phyloP scores from a whole-genome alignment of 2,888 invertebrate species.

The Artemia sinica region DNA sequence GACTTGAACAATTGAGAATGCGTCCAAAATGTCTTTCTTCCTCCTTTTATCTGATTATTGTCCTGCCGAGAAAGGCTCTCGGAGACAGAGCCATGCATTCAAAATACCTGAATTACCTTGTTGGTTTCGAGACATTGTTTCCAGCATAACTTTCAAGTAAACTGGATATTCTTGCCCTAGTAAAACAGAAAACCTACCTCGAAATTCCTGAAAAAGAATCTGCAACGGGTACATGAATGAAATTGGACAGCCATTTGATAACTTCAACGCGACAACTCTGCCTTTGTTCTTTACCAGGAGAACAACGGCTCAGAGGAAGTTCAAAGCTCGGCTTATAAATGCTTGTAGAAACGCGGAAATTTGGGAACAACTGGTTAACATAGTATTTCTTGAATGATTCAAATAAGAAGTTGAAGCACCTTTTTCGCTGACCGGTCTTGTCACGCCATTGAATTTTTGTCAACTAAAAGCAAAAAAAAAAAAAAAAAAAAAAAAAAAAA shows the following conservation, averaged over 20 bases:
- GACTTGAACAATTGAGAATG: no score
- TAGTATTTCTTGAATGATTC: constrained; percentile 80
- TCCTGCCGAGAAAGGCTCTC: no score
- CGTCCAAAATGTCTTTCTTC: no score
- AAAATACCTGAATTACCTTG: no score
- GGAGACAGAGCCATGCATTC: no score
- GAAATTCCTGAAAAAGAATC: not conserved
- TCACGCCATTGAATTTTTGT: constrained; percentile 80
- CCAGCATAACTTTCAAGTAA: no score
- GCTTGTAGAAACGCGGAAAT: constrained; percentile 58
- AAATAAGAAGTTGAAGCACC: constrained; percentile 73
- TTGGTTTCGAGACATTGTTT: no score
- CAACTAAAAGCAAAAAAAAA: constrained; percentile 35
- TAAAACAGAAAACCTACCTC: not conserved
- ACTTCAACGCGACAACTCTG: constrained; percentile 59
- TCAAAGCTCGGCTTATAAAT: constrained; percentile 61
- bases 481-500: constrained; percentile 20
- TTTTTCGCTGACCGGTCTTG: constrained; percentile 52
- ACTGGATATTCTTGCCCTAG: no score
- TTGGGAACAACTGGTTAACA: constrained; percentile 72
- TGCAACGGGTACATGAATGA: constrained; percentile 46
- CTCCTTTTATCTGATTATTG: no score
- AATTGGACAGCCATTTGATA: constrained; percentile 74
- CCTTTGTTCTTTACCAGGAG: constrained; percentile 38
- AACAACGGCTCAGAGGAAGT: constrained; percentile 26